These are phyloP conservation scores for Agonopterix subpropinquella DNA, from an alignment of 2,888 invertebrate species.

Conservation along the genomic window DNA sequence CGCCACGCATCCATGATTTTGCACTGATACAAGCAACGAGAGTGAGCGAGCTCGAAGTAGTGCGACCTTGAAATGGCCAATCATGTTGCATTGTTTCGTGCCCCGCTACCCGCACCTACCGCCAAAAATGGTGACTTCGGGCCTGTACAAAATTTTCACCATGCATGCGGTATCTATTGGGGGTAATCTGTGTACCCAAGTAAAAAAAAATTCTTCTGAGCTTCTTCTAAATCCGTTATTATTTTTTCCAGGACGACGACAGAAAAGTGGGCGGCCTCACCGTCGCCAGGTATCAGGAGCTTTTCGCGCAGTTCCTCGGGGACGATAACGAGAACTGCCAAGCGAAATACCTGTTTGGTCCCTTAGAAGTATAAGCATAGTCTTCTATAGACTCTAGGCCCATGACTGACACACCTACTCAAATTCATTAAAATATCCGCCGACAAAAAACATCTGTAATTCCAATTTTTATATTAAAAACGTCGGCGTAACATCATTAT, in stretches of 20 bases:
- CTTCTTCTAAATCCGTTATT: too few relatives aligned
- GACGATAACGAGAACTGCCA: conserved; percentile 83
- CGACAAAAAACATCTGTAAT: background rate
- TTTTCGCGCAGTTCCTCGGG: conserved; percentile 88
- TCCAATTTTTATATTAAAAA: background rate
- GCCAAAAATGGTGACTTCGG: too few relatives aligned
- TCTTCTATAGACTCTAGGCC: conserved; percentile 18
- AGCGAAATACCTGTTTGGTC: conserved; percentile 87
- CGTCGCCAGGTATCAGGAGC: conserved; percentile 85
- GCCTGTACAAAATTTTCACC: too few relatives aligned
- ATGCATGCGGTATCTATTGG: too few relatives aligned
- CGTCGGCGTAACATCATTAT: background rate
- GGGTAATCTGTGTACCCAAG: too few relatives aligned
- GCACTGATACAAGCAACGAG: too few relatives aligned
- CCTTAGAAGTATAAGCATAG: conserved; percentile 69
- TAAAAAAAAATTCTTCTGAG: too few relatives aligned
- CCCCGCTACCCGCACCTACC: too few relatives aligned
- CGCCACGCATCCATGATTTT: too few relatives aligned
- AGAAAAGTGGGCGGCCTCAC: conserved; percentile 86
- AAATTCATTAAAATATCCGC: background rate
- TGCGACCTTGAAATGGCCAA: too few relatives aligned
- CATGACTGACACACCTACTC: conserved; percentile 32
- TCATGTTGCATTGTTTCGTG: too few relatives aligned
- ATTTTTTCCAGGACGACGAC: conserved; percentile 83
- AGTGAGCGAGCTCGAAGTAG: too few relatives aligned